Evolutionary conservation across 2,888 invertebrate species (phyloP).

Genomic region (Steinernema scapterisci): DNA sequence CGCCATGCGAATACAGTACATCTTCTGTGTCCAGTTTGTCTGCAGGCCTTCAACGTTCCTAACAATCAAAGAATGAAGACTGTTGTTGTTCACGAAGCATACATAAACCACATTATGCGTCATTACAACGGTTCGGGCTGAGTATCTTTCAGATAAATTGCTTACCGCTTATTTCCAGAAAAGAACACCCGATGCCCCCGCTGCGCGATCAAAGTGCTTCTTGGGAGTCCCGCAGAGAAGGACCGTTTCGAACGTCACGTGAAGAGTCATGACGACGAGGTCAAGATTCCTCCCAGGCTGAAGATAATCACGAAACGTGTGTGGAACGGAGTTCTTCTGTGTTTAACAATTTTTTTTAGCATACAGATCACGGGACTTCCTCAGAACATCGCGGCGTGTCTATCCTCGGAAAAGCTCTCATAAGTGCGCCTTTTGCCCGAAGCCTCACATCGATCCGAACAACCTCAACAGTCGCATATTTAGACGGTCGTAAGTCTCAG

Average conservation of each 20-base stretch:
- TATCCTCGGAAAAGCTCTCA: conserved; percentile 12
- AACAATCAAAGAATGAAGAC: conserved; percentile 21
- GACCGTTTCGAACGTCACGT: conserved; percentile 6
- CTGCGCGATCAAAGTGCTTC: conserved; percentile 1
- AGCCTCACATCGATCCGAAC: background rate
- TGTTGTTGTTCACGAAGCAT: conserved; percentile 29
- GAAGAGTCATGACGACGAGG: conserved; percentile 16
- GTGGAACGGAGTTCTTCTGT: background rate
- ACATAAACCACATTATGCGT: conserved; percentile 35
- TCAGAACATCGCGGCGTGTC: background rate
- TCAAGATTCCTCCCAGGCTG: conserved; percentile 1
- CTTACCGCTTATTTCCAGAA: background rate
- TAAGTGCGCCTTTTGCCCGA: conserved; percentile 6
- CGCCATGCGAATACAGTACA: conserved; percentile 33
- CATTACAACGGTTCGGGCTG: conserved; percentile 33
- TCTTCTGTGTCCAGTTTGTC: conserved; percentile 39
- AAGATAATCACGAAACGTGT: background rate
- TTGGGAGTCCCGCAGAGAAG: background rate
- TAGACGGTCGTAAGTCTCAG: conserved; percentile 20
- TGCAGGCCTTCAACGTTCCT: conserved; percentile 33
- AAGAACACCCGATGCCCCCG: conserved; percentile 8
- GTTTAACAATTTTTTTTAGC: background rate
- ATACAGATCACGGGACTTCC: background rate
- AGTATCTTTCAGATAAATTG: background rate
- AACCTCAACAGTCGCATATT: conserved; percentile 10